phyloP scores from a whole-genome alignment of 2,888 invertebrate species.

The Ectemnius lituratus region DNA sequence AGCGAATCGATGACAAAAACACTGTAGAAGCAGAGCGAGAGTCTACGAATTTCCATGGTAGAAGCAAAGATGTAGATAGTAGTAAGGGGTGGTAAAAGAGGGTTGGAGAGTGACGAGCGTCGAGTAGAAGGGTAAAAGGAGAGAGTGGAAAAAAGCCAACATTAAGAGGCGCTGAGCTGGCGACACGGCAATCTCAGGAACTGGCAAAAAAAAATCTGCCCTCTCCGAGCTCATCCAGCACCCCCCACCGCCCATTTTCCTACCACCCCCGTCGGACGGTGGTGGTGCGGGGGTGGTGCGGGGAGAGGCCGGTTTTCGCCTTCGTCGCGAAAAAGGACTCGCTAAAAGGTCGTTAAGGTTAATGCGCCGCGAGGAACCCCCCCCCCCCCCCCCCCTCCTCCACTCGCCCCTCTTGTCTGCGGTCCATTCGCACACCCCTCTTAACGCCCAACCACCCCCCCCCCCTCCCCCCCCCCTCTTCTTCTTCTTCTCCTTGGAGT shows the following conservation, averaged over 20 bases:
- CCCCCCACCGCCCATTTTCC: neutral
- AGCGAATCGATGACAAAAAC: no score
- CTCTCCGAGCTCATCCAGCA: neutral
- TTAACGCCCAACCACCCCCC: slow-evolving; percentile 18
- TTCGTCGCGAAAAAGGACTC: slow-evolving; percentile 57
- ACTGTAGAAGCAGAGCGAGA: no score
- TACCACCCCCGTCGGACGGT: neutral
- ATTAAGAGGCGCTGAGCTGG: slow-evolving; percentile 73
- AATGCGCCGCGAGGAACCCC: slow-evolving; percentile 65
- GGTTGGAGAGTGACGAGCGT: no score
- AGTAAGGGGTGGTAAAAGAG: no score
- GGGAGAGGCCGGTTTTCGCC: neutral
- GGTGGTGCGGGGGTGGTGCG: neutral
- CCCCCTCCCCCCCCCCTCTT: neutral
- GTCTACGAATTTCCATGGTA: no score
- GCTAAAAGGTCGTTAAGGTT: slow-evolving; percentile 74
- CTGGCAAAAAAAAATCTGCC: slow-evolving; percentile 62
- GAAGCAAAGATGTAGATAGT: no score
- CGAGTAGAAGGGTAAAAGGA: neutral
- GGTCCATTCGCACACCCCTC: slow-evolving; percentile 41
- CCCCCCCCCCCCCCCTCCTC: slow-evolving; percentile 35
- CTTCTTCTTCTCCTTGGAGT: neutral
- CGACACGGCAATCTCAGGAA: slow-evolving; percentile 72
- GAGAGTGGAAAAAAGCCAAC: slow-evolving; percentile 65
- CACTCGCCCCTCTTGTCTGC: slow-evolving; percentile 47